Conservation (phyloP, 2,797 vertebrate species). For the Pangasius mekongensis region DNA sequence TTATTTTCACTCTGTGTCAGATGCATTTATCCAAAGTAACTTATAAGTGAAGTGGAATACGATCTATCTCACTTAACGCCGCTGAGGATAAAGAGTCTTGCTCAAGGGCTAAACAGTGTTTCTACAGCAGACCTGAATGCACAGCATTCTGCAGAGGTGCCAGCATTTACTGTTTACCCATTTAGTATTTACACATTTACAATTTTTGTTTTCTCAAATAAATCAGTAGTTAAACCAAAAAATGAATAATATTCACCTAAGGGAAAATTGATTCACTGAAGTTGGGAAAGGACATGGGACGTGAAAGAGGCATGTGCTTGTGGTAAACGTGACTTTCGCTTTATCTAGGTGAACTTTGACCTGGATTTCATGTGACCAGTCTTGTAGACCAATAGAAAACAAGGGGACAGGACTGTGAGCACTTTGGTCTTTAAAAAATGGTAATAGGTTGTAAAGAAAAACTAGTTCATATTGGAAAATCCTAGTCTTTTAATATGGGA, state of each 20-base stretch:
- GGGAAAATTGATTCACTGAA: background rate
- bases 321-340: background rate
- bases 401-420: background rate
- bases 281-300: background rate
- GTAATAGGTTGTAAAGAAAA: background rate
- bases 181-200: background rate
- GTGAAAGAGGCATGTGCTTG: background rate
- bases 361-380: too few species aligned
- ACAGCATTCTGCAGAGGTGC: background rate
- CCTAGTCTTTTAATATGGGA: too few species aligned
- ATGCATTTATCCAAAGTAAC: background rate
- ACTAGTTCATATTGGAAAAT: too few species aligned
- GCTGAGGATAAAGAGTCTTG: slow-evolving; percentile 6
- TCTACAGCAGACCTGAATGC: background rate
- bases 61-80: slow-evolving; percentile 16
- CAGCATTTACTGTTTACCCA: background rate
- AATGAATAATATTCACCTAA: background rate
- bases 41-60: background rate
- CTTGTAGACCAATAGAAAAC: background rate
- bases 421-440: background rate
- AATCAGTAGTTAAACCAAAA: background rate
- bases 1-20: background rate
- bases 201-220: background rate
- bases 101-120: background rate
- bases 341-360: background rate